Conservation (phyloP, 2,888 invertebrate species). For the Polyploca ridens region DNA sequence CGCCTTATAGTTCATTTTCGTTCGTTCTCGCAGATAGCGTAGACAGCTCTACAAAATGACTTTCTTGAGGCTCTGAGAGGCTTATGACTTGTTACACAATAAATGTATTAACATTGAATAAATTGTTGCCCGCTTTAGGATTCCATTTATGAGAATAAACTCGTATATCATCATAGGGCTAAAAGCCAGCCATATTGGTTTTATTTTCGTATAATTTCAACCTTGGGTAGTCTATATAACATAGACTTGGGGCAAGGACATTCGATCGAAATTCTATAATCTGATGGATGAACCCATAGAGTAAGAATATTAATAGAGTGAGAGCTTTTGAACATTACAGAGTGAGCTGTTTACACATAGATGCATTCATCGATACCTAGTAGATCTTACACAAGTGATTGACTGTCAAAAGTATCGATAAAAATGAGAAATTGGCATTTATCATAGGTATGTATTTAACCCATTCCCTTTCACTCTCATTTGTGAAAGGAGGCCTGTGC, state of each 20-base stretch:
- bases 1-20: too few relatives aligned
- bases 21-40: neutral
- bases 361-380: too few relatives aligned
- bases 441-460: too few relatives aligned
- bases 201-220: neutral
- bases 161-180: neutral
- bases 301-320: too few relatives aligned
- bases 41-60: neutral
- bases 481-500: too few relatives aligned
- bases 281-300: neutral
- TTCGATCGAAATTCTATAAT: conserved; percentile 1
- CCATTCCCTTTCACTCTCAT: too few relatives aligned
- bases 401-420: too few relatives aligned
- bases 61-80: neutral
- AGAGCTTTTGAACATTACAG: too few relatives aligned
- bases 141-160: neutral
- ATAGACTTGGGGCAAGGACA: neutral
- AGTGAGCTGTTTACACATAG: too few relatives aligned
- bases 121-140: neutral
- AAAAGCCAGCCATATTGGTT: neutral
- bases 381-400: too few relatives aligned
- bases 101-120: neutral
- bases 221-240: neutral
- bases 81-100: neutral
- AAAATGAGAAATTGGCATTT: too few relatives aligned